Conservation (phyloP, 2,888 invertebrate species). For the Candidula unifasciata region DNA sequence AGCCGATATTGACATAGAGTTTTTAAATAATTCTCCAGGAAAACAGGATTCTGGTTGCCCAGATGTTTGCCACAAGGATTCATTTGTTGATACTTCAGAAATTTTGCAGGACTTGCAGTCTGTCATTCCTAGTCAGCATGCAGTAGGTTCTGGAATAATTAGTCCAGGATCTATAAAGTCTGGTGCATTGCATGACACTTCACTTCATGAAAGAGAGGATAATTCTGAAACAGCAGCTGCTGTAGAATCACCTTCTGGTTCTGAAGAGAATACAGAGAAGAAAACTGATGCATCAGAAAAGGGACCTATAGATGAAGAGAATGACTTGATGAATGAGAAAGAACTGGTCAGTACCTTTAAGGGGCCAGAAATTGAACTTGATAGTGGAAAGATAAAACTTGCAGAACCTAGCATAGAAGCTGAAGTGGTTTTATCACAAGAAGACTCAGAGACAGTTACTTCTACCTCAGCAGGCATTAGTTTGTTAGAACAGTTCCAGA, state of each 20-base stretch:
- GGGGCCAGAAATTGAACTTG: no score
- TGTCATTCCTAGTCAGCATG: no score
- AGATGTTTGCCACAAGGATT: no score
- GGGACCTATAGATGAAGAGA: neutral
- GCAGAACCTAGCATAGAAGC: no score
- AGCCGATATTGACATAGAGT: neutral
- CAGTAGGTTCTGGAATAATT: neutral
- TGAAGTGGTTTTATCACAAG: neutral
- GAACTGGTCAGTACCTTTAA: neutral
- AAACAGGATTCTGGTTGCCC: neutral
- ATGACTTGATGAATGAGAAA: neutral
- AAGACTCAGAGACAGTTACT: neutral
- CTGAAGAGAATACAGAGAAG: no score
- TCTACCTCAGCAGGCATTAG: neutral
- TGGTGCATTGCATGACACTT: neutral
- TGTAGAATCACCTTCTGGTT: no score
- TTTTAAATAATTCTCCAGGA: neutral
- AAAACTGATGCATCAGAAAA: neutral
- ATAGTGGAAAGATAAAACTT: neutral
- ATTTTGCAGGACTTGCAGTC: no score
- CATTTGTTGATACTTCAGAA: no score
- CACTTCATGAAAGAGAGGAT: neutral
- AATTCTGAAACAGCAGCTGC: neutral
- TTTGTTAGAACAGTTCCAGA: neutral
- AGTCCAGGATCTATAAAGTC: neutral